These are phyloP conservation scores for Acanthosepion pharaonis DNA, from an alignment of 2,888 invertebrate species.

Conservation along the genomic window DNA sequence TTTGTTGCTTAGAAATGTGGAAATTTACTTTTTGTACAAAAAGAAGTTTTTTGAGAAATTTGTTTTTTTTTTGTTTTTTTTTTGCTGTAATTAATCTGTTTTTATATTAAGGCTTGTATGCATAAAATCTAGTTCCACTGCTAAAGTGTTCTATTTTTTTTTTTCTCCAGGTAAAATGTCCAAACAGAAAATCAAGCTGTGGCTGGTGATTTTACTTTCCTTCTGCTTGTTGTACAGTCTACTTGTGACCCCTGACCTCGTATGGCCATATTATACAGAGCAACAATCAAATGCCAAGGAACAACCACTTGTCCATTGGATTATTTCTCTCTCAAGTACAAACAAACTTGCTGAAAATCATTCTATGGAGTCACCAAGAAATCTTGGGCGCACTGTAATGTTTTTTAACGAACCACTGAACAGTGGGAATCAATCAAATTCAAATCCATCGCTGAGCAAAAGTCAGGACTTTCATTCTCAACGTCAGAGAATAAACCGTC, in stretches of 20 bases:
- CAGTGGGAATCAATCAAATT: background rate
- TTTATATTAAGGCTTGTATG: too few relatives aligned
- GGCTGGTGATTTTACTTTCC: background rate
- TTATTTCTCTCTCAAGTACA: background rate
- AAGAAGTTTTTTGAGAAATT: too few relatives aligned
- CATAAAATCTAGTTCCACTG: background rate
- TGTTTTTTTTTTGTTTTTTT: too few relatives aligned
- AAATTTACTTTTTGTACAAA: too few relatives aligned
- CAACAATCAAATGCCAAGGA: background rate
- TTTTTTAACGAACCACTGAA: background rate
- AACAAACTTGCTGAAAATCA: background rate
- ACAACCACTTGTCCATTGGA: background rate
- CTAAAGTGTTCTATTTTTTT: background rate
- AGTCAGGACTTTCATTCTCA: background rate
- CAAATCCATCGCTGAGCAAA: background rate
- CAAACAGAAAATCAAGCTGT: background rate
- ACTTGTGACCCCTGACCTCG: background rate
- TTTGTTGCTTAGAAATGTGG: too few relatives aligned
- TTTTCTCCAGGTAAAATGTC: background rate
- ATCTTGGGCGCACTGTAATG: background rate
- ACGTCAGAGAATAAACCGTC: slow-evolving; percentile 53
- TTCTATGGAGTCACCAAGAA: background rate
- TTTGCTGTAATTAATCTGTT: too few relatives aligned
- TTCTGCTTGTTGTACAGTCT: background rate
- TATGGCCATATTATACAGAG: background rate